phyloP scores from a whole-genome alignment of 2,888 invertebrate species.

The Caenorhabditis sp. region DNA sequence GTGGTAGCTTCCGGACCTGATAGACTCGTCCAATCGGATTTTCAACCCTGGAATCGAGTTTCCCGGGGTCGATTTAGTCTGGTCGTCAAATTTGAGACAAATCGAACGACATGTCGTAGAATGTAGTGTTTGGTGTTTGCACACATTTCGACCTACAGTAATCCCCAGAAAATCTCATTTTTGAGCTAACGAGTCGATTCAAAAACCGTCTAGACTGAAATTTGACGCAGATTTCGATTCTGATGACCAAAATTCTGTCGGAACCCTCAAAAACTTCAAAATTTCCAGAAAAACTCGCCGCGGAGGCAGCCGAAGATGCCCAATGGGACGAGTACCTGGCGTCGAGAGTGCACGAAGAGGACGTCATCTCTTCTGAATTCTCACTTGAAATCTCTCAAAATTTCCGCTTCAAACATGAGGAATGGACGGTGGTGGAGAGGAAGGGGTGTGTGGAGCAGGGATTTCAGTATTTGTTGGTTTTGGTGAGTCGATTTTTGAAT shows the following conservation, averaged over 20 bases:
- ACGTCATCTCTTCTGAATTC: not conserved
- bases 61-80: too few species aligned
- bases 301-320: not conserved
- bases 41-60: too few species aligned
- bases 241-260: not conserved
- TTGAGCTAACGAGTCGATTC: too few species aligned
- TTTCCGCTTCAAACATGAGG: not conserved
- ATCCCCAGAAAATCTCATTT: not conserved
- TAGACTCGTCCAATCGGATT: too few species aligned
- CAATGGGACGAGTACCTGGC: conserved; percentile 5
- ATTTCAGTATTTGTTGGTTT: conserved; percentile 43
- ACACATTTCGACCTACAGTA: not conserved
- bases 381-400: not conserved
- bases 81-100: not conserved
- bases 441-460: conserved; percentile 42
- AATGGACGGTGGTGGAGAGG: conserved; percentile 52
- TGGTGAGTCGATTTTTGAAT: not conserved
- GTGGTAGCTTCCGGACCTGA: too few species aligned
- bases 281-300: not conserved
- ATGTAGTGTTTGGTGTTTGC: not conserved
- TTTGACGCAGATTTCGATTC: not conserved
- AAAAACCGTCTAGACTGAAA: not conserved
- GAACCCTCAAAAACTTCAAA: not conserved
- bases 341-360: not conserved
- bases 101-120: not conserved